Base-by-base conservation (phyloP, 2,888 invertebrate genomes). In the Timandra comae region DNA sequence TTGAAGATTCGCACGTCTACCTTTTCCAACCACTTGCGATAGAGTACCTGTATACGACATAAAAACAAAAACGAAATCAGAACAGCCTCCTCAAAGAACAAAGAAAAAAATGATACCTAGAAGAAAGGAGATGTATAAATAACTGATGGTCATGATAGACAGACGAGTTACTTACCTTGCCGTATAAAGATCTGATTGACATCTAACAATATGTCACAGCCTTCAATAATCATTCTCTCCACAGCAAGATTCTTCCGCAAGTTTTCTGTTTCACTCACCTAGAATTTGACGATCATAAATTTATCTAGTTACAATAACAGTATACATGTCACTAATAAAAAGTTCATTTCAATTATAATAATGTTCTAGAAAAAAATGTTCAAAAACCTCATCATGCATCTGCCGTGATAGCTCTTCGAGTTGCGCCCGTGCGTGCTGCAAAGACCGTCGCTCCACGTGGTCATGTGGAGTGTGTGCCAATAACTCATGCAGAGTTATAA, bases 131-230 rank as follows among this genome's bases (percentile, higher is more conserved):
- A n/a, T n/a, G n/a, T n/a, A n/a, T n/a, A n/a, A n/a, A n/a, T n/a
- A n/a, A n/a, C n/a, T n/a, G 2, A 11, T 16, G 8, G 19, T 22
- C 16, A 7, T 4, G n/a, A n/a, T 3, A 7, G 7, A 3, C 7
- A 19, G 3, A n/a, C 10, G 4, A 7, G 8, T 7, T 29, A 51
- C 63, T 63, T 68, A 91, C 95, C 95, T 90, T 97, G 96, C 48
- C 96, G 87, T 23, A 96, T 95, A 76, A 96, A 96, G 16, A 96
- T 95, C 87, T 97, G 96, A 74, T 96, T 96, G 11, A 96, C 96
- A 61, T 97, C 96, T 30, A 97, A 84, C 25, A 97, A 85, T 55
- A 97, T 96, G 65, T 97, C 96, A 73, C 96, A 97, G 8, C 96
- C 96, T 68, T 96, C 96, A 2, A 96, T 93, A 43, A 97, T 96